Evolutionary conservation across 2,888 invertebrate species (phyloP).

Genomic region (Tipula lateralis): DNA sequence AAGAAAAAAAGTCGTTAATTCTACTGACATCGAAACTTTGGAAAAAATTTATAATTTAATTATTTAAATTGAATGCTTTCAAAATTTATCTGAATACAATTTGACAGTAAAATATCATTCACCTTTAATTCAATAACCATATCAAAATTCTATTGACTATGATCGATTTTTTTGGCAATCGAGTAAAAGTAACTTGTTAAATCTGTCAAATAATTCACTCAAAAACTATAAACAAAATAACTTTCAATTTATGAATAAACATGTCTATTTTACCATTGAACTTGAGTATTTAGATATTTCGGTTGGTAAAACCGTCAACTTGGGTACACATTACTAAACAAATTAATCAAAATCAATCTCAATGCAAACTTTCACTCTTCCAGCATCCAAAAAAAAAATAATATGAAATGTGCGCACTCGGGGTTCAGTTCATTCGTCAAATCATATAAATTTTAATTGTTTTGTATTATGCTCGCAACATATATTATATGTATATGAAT

Average conservation of each 20-base stretch:
- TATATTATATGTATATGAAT: background rate
- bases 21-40: no score
- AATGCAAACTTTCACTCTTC: background rate
- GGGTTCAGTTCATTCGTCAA: background rate
- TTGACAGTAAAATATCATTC: no score
- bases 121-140: background rate
- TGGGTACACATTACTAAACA: background rate
- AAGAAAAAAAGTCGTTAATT: no score
- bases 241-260: background rate
- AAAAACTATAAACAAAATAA: background rate
- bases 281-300: background rate
- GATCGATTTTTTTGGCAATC: background rate
- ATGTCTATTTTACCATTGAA: background rate
- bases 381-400: background rate
- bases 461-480: background rate
- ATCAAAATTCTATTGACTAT: background rate
- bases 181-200: background rate
- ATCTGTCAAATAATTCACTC: background rate
- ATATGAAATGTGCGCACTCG: background rate
- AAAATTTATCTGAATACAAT: no score
- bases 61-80: no score
- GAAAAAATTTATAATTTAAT: no score
- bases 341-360: background rate
- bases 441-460: background rate
- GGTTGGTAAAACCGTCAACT: background rate